Evolutionary conservation across 2,113 vertebrate species (phyloP).

Genomic region (Serinus canaria): DNA sequence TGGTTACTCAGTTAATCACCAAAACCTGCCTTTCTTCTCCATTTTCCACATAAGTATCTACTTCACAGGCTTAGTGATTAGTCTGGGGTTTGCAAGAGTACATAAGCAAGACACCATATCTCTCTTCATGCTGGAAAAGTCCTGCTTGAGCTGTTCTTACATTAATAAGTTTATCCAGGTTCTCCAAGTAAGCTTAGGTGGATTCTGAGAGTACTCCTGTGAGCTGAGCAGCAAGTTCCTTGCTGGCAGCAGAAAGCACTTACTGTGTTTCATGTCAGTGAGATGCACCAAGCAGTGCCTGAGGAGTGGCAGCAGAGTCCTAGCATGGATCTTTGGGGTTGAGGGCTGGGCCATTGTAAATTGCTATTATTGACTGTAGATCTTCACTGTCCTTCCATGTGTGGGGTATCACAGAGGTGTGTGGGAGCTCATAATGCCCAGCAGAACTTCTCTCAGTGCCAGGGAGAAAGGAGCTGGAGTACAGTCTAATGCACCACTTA

Average conservation of each 20-base stretch:
- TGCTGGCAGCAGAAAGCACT: background rate
- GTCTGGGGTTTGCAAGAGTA: background rate
- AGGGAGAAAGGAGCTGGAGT: background rate
- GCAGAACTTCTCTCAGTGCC: background rate
- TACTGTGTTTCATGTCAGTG: background rate
- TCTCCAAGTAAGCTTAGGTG: background rate
- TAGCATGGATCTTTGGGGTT: background rate
- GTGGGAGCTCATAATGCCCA: background rate
- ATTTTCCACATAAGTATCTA: background rate
- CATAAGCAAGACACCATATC: background rate
- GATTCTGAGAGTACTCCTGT: background rate
- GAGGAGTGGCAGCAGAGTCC: background rate
- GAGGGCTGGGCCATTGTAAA: background rate
- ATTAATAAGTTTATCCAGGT: conserved; percentile 23
- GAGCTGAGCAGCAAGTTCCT: background rate
- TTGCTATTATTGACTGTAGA: background rate
- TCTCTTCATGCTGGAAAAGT: background rate
- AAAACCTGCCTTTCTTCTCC: background rate
- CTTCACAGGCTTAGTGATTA: background rate
- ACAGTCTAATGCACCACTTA: background rate
- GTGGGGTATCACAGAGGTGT: background rate
- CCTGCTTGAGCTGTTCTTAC: conserved; percentile 3
- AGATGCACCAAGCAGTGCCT: background rate
- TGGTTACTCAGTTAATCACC: background rate
- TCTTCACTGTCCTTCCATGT: background rate